These are phyloP conservation scores for Pissodes strobi DNA, from an alignment of 1,140 invertebrate species.

Conservation along the genomic window DNA sequence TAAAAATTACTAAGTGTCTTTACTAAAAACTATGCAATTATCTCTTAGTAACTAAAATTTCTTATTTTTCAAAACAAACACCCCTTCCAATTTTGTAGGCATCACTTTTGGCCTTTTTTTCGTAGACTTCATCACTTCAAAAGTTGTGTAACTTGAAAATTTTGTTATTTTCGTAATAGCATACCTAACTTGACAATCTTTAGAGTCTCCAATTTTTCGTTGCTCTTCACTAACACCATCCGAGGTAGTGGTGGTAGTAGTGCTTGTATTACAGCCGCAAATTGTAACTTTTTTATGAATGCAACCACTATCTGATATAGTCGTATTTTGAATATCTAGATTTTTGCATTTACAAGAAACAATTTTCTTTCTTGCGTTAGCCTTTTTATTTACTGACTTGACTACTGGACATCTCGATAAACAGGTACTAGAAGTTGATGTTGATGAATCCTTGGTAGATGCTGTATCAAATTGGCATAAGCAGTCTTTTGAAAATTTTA, in stretches of 20 bases:
- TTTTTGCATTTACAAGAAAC: too few relatives aligned
- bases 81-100: slow-evolving; percentile 42
- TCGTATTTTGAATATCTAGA: too few relatives aligned
- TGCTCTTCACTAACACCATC: not conserved
- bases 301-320: too few relatives aligned
- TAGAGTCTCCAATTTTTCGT: not conserved
- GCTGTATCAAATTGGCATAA: not conserved
- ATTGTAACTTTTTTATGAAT: not conserved
- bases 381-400: too few relatives aligned
- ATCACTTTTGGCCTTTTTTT: slow-evolving; percentile 45
- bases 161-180: slow-evolving; percentile 48
- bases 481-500: too few relatives aligned
- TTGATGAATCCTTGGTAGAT: slow-evolving; percentile 1
- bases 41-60: too few relatives aligned
- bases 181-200: slow-evolving; percentile 47
- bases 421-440: slow-evolving; percentile 14
- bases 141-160: slow-evolving; percentile 46
- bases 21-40: not conserved
- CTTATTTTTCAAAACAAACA: slow-evolving; percentile 49
- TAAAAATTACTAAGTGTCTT: too few relatives aligned
- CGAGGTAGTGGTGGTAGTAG: not conserved
- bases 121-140: slow-evolving; percentile 48
- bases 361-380: too few relatives aligned
- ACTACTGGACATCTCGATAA: too few relatives aligned
- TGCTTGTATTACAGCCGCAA: slow-evolving; percentile 1